phyloP scores from a whole-genome alignment of 2,113 vertebrate species.

The Thermophis baileyi region DNA sequence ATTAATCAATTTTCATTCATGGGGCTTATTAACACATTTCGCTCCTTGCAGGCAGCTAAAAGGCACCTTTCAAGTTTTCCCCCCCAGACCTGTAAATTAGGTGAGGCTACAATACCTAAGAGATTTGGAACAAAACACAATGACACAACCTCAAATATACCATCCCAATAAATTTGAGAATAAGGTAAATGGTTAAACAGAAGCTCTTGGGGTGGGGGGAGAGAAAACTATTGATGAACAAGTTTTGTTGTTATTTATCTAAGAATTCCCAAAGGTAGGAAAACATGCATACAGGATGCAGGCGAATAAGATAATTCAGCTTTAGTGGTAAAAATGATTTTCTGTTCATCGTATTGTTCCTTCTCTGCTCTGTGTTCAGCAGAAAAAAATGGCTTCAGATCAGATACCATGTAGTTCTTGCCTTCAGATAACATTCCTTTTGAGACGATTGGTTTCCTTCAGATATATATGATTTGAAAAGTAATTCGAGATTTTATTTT shows the following conservation, averaged over 20 bases:
- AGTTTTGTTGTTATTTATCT: too few species aligned
- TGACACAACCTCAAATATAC: not conserved
- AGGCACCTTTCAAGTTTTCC: not conserved
- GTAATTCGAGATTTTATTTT: not conserved
- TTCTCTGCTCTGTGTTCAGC: not conserved
- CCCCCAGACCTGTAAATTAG: not conserved
- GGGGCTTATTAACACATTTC: not conserved
- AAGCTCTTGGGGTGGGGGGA: not conserved
- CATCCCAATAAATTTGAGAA: not conserved
- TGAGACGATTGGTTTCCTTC: not conserved
- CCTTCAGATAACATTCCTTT: not conserved
- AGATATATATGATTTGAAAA: not conserved
- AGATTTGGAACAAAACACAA: not conserved
- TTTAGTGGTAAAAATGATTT: not conserved
- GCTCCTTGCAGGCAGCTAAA: not conserved
- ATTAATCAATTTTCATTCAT: not conserved
- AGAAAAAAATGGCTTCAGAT: not conserved
- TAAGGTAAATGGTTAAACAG: not conserved
- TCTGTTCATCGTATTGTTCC: not conserved
- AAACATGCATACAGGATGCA: not conserved
- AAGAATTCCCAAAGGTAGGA: not conserved
- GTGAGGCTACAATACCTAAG: not conserved
- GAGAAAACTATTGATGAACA: not conserved
- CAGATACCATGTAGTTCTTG: not conserved
- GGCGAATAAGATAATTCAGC: not conserved